phyloP scores from a whole-genome alignment of 2,888 invertebrate species.

The Agriopis leucophaearia region DNA sequence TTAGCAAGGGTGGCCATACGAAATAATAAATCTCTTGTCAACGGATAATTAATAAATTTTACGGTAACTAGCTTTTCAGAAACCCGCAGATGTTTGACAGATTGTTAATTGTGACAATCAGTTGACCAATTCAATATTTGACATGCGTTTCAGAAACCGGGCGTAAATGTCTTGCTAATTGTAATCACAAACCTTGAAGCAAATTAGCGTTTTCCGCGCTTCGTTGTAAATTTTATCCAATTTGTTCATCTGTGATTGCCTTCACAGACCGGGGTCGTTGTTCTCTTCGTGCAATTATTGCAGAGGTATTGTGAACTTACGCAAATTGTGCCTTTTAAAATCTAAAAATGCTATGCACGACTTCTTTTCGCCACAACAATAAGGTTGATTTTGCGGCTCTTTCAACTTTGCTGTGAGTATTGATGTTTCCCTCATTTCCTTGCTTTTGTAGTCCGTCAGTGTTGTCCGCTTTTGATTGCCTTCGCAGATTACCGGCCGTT shows the following conservation, averaged over 20 bases:
- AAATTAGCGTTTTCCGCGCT: constrained; percentile 3
- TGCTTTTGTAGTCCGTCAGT: constrained; percentile 8
- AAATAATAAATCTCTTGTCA: no score
- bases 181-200: constrained; percentile 16
- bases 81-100: no score
- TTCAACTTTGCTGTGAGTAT: background rate
- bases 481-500: constrained; percentile 29
- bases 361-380: background rate
- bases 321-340: constrained; percentile 9
- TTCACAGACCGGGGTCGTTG: constrained; percentile 24
- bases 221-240: constrained; percentile 8
- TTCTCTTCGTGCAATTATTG: constrained; percentile 22
- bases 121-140: no score
- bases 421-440: constrained; percentile 7
- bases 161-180: no score
- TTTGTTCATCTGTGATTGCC: constrained; percentile 23
- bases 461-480: constrained; percentile 17
- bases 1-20: no score
- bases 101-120: no score
- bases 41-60: no score
- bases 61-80: no score
- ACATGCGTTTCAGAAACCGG: no score
- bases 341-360: constrained; percentile 7
- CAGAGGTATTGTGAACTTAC: constrained; percentile 9
- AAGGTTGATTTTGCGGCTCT: background rate